Evolutionary conservation across 2,888 invertebrate genomes (phyloP).

Genomic region (Mongoloraphidia duomilia): DNA sequence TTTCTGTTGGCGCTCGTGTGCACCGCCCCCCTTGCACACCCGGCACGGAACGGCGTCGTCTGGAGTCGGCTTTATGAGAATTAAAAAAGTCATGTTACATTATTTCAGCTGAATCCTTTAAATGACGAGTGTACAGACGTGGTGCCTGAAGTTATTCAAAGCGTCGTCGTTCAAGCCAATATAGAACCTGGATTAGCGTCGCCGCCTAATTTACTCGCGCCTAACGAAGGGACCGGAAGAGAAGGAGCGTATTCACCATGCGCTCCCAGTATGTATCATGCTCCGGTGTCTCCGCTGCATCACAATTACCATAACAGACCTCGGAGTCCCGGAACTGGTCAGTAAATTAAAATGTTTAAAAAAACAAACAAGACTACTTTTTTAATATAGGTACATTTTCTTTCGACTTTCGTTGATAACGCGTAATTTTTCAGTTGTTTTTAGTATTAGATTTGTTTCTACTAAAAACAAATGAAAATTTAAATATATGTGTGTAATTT

Average conservation of each 20-base stretch:
- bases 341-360: not conserved
- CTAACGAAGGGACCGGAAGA: slow-evolving; percentile 14
- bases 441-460: not conserved
- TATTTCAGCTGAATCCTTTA: slow-evolving; percentile 35
- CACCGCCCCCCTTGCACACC: too few relatives aligned
- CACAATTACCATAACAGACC: slow-evolving; percentile 24
- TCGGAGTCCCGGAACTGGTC: slow-evolving; percentile 31
- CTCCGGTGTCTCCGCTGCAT: slow-evolving; percentile 37
- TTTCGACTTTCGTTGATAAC: too few relatives aligned
- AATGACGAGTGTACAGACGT: slow-evolving; percentile 47
- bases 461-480: too few relatives aligned
- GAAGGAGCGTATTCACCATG: slow-evolving; percentile 32
- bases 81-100: too few relatives aligned
- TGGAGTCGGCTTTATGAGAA: too few relatives aligned
- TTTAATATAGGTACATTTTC: too few relatives aligned
- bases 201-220: slow-evolving; percentile 26
- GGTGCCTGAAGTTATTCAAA: slow-evolving; percentile 23
- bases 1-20: too few relatives aligned
- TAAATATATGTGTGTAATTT: not conserved
- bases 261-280: slow-evolving; percentile 28
- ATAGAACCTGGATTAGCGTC: slow-evolving; percentile 26
- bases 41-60: too few relatives aligned
- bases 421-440: too few relatives aligned
- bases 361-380: too few relatives aligned
- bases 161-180: slow-evolving; percentile 25